Evolutionary conservation across 2,113 vertebrate genomes (phyloP).

Genomic region (Formicarius rufipectus): DNA sequence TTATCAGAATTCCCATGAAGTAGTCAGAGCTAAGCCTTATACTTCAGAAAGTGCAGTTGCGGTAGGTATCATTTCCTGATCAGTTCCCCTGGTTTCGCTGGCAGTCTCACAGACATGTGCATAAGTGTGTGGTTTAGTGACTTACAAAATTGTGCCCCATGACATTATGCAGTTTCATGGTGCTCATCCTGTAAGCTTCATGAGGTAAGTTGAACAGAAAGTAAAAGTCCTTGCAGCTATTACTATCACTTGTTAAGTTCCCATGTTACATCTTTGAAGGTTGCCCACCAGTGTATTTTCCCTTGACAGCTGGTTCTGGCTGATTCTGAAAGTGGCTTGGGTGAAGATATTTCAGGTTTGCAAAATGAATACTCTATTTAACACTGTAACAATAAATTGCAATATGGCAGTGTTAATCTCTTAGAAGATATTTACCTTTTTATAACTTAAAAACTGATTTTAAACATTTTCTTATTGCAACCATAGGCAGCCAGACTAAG

Average conservation of each 20-base stretch:
- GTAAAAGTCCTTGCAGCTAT: neutral
- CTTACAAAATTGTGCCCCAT: neutral
- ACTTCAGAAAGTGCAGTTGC: neutral
- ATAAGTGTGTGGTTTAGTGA: neutral
- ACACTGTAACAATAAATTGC: neutral
- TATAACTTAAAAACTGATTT: neutral
- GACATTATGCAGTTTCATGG: neutral
- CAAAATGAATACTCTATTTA: neutral
- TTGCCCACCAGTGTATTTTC: neutral
- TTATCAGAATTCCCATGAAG: neutral
- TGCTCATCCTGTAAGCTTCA: neutral
- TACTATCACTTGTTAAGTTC: neutral
- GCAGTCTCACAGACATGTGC: neutral
- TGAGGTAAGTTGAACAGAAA: neutral
- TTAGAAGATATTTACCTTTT: neutral
- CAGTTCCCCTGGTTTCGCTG: neutral
- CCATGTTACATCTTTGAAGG: neutral
- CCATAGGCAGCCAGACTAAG: neutral
- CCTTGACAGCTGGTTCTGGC: neutral
- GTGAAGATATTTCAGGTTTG: neutral
- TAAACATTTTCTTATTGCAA: neutral
- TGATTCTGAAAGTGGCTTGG: neutral
- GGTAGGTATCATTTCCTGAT: neutral
- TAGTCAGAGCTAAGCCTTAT: neutral
- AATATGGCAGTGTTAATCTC: fast-evolving